A percentile compares a stretch with the other conserved stretches of the same genome.
Evolutionary conservation across 2,797 vertebrate genomes (phyloP).

Genomic region (Trichosurus vulpecula): DNA sequence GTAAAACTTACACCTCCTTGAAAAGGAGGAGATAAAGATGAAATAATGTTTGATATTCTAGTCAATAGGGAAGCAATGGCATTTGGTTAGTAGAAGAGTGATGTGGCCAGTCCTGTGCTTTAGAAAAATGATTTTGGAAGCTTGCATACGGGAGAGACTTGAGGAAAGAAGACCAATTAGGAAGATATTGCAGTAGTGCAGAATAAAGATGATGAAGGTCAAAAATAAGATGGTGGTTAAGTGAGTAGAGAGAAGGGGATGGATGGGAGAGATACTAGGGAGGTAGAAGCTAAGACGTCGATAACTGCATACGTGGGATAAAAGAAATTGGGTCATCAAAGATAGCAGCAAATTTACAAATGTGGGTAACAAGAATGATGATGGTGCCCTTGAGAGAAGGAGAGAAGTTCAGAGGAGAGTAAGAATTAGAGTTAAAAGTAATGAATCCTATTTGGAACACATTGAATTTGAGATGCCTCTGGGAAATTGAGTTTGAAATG

Average conservation of each 20-base stretch:
- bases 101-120: background rate
- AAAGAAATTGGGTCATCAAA: background rate
- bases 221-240: background rate
- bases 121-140: background rate
- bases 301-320: background rate
- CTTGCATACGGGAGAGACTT: background rate
- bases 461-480: no score
- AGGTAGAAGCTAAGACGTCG: background rate
- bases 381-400: background rate
- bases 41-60: background rate
- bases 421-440: background rate
- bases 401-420: no score
- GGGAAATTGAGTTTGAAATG: background rate
- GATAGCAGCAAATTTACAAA: no score
- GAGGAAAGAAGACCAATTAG: background rate
- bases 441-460: no score
- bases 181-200: background rate
- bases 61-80: background rate
- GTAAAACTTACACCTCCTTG: background rate
- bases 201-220: background rate
- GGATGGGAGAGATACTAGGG: background rate
- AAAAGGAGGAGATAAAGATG: background rate
- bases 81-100: background rate
- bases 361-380: no score
- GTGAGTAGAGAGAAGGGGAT: background rate